These are phyloP conservation scores for Thunnus albacares DNA, from an alignment of 2,797 vertebrate species.

Conservation along the genomic window DNA sequence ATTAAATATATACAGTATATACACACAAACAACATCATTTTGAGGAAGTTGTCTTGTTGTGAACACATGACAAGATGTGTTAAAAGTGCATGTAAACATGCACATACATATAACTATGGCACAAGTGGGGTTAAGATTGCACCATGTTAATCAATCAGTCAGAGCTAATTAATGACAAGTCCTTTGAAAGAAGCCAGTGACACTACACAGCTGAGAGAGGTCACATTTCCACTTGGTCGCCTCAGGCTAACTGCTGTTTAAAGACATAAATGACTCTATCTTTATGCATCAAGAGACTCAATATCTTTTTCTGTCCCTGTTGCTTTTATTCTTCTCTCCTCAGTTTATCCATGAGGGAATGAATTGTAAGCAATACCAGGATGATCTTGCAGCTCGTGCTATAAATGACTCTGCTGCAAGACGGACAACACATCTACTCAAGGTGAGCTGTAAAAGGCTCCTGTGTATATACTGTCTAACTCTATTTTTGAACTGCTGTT, in stretches of 20 bases:
- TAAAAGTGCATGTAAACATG: background rate
- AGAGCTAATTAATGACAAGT: constrained; percentile 2
- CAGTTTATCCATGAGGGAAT: constrained; percentile 91
- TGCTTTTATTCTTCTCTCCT: background rate
- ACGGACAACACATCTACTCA: constrained; percentile 89
- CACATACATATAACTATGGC: background rate
- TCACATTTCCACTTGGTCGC: background rate
- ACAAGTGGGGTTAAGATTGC: background rate
- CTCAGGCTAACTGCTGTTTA: background rate
- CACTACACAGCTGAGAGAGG: background rate
- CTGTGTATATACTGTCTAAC: background rate
- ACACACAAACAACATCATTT: background rate
- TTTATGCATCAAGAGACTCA: constrained; percentile 6
- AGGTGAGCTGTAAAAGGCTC: constrained; percentile 73
- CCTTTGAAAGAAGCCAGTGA: background rate
- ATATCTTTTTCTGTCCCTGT: constrained; percentile 5
- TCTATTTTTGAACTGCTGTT: background rate
- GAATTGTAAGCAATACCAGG: constrained; percentile 92
- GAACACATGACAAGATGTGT: background rate
- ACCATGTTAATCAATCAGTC: background rate
- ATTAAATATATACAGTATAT: background rate
- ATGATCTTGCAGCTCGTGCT: constrained; percentile 86
- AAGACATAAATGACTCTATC: background rate
- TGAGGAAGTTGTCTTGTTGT: background rate
- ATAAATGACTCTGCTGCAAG: constrained; percentile 88